Percentiles rank a stretch among this genome's conserved stretches.
These are phyloP conservation scores for Lapara coniferarum DNA, from an alignment of 2,888 invertebrate genomes.

Conservation along the genomic window DNA sequence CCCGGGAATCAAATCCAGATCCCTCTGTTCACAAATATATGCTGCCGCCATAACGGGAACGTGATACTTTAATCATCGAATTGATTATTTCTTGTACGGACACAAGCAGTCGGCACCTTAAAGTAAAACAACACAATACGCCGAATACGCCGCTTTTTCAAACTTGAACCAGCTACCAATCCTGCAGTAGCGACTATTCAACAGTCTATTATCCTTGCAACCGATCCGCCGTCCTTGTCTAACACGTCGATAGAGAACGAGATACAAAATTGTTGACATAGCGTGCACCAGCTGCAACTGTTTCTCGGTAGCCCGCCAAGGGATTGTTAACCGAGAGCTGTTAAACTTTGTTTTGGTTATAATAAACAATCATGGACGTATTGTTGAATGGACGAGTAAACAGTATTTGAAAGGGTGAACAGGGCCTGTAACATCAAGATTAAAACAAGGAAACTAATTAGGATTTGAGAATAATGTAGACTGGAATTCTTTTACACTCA, in stretches of 20 bases:
- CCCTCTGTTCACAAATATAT: too few species aligned
- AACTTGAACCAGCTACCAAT: conserved; percentile 9
- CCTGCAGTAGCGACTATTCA: conserved; percentile 19
- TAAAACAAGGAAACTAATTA: too few species aligned
- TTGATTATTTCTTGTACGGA: too few species aligned
- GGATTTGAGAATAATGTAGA: too few species aligned
- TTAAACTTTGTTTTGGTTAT: conserved; percentile 1
- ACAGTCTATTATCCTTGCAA: conserved; percentile 22
- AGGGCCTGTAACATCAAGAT: background rate
- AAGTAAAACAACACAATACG: background rate
- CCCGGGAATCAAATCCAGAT: too few species aligned
- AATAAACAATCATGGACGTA: background rate
- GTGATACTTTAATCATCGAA: too few species aligned
- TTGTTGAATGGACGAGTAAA: background rate
- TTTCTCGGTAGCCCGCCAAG: conserved; percentile 17
- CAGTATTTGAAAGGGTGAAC: background rate
- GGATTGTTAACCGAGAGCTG: background rate
- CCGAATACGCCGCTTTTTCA: conserved; percentile 1
- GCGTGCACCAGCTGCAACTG: conserved; percentile 17
- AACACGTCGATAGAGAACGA: background rate
- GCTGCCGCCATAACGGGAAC: too few species aligned
- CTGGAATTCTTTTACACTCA: too few species aligned
- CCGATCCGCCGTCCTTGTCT: background rate
- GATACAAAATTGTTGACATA: conserved; percentile 21
- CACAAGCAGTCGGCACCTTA: too few species aligned